Base-by-base conservation (phyloP, 2,888 invertebrate species). In the Cosmia pyralina region DNA sequence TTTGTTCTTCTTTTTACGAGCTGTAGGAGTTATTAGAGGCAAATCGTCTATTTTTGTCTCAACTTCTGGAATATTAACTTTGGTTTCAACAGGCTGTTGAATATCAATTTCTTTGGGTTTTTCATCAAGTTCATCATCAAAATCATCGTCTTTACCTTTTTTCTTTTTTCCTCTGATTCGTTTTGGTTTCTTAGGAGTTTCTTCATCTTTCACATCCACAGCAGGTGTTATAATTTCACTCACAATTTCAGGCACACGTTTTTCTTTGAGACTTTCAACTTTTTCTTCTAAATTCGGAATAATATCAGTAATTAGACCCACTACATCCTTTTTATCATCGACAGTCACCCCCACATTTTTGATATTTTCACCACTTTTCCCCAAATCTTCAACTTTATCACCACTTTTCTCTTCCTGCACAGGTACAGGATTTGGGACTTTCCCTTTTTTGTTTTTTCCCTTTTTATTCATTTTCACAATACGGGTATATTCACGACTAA, bases 111-210 rank as follows among this genome's bases (percentile, higher is more conserved):
- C 81, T 22, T 70, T 82, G 1, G 13, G 1, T 48, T 66, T 72
- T 68, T 84, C 85, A 38, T 88, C 86, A 11, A 83, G 72, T 50
- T 81, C 81, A 53, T 88, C 86, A 44, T 81, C 78, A 48, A 79
- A 78, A 46, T 88, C 85, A 57, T 81, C 81, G 41, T 88, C 87
- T 66, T 86, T 84, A 75, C 84, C 79, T 88, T 93, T 93, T 81
- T 95, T 96, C 85, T 96, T 96, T 80, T 95, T 96, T 76, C 93
- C 93, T 90, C 93, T 92, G 67, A 93, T 94, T 78, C 96, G 88
- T 86, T 96, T 96, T 0, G 96, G 96, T 87, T 96, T 96, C n/a
- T 94, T 94, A 1, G 96, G 96, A 28, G 87, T 73, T 41, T 86
- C 86, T 69, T 91, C 90, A 73, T 87, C 89, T 68, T 88, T 89